Evolutionary conservation across 2,113 vertebrate species (phyloP).

Genomic region (Triplophysa tibetana): DNA sequence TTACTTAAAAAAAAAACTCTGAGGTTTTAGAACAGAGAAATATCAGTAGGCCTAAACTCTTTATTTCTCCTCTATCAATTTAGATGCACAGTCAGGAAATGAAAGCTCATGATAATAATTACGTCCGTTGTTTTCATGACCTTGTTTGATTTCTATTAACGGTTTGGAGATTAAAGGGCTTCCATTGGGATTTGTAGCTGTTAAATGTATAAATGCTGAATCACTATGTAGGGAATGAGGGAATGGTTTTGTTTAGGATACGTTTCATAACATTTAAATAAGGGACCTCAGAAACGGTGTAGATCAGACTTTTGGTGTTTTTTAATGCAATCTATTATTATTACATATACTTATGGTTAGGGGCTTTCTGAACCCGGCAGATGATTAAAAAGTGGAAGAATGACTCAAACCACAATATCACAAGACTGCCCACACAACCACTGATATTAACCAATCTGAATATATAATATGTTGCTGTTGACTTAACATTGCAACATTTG

Average conservation of each 20-base stretch:
- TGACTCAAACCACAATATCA: too few relatives aligned
- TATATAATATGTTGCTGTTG: not conserved
- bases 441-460: too few relatives aligned
- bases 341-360: too few relatives aligned
- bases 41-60: not conserved
- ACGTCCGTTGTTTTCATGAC: not conserved
- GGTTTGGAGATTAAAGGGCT: not conserved
- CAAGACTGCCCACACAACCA: too few relatives aligned
- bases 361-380: too few relatives aligned
- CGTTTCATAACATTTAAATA: not conserved
- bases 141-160: not conserved
- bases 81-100: not conserved
- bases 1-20: not conserved
- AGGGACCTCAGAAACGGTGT: too few relatives aligned
- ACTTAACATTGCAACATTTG: not conserved
- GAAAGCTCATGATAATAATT: not conserved
- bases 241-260: not conserved
- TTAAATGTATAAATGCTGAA: not conserved
- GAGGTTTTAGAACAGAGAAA: not conserved
- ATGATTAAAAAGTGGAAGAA: too few relatives aligned
- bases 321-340: too few relatives aligned
- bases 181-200: not conserved
- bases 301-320: too few relatives aligned
- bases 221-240: not conserved
- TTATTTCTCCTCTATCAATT: constrained; percentile 4